Percentiles rank a stretch among this genome's conserved stretches.
phyloP scores from a whole-genome alignment of 2,888 invertebrate genomes.

The Ernsta delagoae region DNA sequence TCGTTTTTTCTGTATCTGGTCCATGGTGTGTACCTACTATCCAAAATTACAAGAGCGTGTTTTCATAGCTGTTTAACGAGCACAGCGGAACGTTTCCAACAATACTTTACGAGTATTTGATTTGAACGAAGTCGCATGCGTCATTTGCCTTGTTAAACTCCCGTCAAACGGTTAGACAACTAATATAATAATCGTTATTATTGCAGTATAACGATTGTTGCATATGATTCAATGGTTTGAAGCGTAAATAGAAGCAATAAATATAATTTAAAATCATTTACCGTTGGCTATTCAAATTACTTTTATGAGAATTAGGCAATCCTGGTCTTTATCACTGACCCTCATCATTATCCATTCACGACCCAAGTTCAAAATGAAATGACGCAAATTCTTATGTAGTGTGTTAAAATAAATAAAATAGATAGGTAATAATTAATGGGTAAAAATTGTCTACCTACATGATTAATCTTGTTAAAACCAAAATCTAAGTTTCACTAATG shows the following conservation, averaged over 20 bases:
- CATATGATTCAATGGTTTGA: background rate
- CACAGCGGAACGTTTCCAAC: conserved; percentile 52
- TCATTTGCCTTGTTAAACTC: conserved; percentile 49
- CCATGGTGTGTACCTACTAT: background rate
- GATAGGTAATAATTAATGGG: too few relatives aligned
- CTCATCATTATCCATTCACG: too few relatives aligned
- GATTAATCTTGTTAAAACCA: too few relatives aligned
- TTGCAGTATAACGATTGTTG: background rate
- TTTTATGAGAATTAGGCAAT: too few relatives aligned
- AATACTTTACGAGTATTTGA: conserved; percentile 53
- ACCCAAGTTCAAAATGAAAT: too few relatives aligned
- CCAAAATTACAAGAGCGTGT: conserved; percentile 49
- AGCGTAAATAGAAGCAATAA: background rate
- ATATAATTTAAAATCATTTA: too few relatives aligned
- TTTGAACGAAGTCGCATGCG: conserved; percentile 46
- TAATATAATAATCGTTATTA: conserved; percentile 18
- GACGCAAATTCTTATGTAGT: too few relatives aligned
- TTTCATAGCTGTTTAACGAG: conserved; percentile 56
- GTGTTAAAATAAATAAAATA: too few relatives aligned
- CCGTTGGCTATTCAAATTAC: background rate
- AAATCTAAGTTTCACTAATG: too few relatives aligned
- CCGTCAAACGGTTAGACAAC: conserved; percentile 19
- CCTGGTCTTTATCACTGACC: too few relatives aligned
- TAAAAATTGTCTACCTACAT: too few relatives aligned
- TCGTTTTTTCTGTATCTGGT: too few relatives aligned